phyloP scores from a whole-genome alignment of 2,888 invertebrate genomes.

The Lycocerus yunnanus region DNA sequence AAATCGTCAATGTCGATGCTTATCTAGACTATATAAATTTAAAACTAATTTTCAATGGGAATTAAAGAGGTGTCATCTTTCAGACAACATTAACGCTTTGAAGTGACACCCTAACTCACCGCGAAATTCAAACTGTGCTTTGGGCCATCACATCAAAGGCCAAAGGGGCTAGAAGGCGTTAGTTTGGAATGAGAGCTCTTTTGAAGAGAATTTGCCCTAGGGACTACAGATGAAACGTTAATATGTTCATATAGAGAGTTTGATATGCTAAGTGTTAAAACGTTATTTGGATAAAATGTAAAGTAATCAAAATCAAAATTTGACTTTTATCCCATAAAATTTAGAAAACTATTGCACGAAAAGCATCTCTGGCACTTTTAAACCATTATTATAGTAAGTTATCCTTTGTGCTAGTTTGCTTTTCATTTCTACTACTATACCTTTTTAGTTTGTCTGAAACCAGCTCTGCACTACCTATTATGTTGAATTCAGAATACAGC shows the following conservation, averaged over 20 bases:
- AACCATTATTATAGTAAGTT: not conserved
- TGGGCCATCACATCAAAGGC: conserved; percentile 47
- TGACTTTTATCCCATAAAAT: conserved; percentile 1
- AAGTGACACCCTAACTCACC: conserved; percentile 42
- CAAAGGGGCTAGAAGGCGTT: conserved; percentile 48
- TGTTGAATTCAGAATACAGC: not conserved
- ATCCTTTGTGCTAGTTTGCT: not conserved
- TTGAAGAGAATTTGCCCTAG: conserved; percentile 44
- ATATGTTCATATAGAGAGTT: conserved; percentile 38
- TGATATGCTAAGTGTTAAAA: conserved; percentile 39
- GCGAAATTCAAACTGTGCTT: conserved; percentile 49
- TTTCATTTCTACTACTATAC: not conserved
- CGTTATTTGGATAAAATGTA: conserved; percentile 2
- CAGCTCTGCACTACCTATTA: not conserved
- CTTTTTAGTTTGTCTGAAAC: not conserved
- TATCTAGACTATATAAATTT: conserved; percentile 48
- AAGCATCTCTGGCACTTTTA: not conserved
- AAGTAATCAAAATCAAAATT: not conserved
- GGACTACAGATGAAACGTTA: conserved; percentile 36
- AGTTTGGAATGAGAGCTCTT: conserved; percentile 50
- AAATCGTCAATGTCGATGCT: conserved; percentile 8
- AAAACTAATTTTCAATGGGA: conserved; percentile 54
- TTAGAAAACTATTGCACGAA: not conserved
- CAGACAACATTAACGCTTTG: conserved; percentile 50
- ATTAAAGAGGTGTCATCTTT: conserved; percentile 55